Evolutionary conservation across 2,797 vertebrate genomes (phyloP).

Genomic region (Argyrosomus regius): DNA sequence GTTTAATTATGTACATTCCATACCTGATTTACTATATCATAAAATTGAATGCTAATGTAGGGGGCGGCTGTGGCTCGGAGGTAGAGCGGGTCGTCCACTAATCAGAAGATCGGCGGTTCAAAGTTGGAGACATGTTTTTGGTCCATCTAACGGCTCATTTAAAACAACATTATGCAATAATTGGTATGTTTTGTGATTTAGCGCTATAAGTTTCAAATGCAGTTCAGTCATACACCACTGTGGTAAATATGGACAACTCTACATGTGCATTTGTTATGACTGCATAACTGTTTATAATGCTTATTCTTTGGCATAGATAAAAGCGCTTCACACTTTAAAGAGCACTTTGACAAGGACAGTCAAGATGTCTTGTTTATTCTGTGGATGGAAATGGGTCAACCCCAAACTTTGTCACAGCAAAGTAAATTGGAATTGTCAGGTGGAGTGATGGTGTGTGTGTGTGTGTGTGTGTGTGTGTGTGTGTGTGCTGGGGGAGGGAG

Average conservation of each 20-base stretch:
- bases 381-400: conserved; percentile 2
- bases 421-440: conserved; percentile 56
- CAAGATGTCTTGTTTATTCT: conserved; percentile 18
- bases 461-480: conserved; percentile 9
- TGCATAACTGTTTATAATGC: background rate
- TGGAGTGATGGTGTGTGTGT: conserved; percentile 8
- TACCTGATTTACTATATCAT: background rate
- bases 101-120: too few species aligned
- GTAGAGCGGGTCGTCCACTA: too few species aligned
- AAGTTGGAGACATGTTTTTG: background rate
- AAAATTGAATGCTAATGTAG: background rate
- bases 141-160: too few species aligned
- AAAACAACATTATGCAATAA: too few species aligned
- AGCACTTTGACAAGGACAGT: conserved; percentile 9
- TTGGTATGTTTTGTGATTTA: too few species aligned
- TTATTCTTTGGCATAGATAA: background rate
- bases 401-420: conserved; percentile 36
- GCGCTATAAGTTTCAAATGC: too few species aligned
- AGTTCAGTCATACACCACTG: too few species aligned
- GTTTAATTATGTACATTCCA: background rate
- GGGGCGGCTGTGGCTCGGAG: too few species aligned
- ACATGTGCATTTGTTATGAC: background rate
- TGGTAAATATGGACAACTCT: too few species aligned
- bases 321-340: background rate
- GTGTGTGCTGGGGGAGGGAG: background rate